Percentiles rank a stretch among this genome's conserved stretches.
Evolutionary conservation across 1,140 invertebrate genomes (phyloP).

Genomic region (Apis mellifera): Amel_HAv3.1 CM009939.2:7777501-7778000

Average conservation of each 20-base stretch:
- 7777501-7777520: background rate
- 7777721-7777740: constrained; percentile 86
- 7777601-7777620: constrained; percentile 83
- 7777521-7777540: background rate
- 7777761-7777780: constrained; percentile 87
- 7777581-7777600: constrained; percentile 85
- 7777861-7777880: background rate
- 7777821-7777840: constrained; percentile 92
- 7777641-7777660: constrained; percentile 82
- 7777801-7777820: constrained; percentile 97
- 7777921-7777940: background rate
- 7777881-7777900: no score
- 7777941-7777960: constrained; percentile 87
- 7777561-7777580: constrained; percentile 84
- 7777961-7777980: constrained; percentile 91
- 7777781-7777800: constrained; percentile 89
- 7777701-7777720: constrained; percentile 90
- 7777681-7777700: constrained; percentile 87
- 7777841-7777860: constrained; percentile 44
- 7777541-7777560: constrained; percentile 83
- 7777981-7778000: constrained; percentile 91
- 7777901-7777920: no score
- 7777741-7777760: constrained; percentile 82
- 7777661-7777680: constrained; percentile 81
- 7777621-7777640: constrained; percentile 81